Evolutionary conservation across 2,797 vertebrate genomes (phyloP), one percentile per base, ranked within the genome.

Genomic region (Erpetoichthys calabaricus): DNA sequence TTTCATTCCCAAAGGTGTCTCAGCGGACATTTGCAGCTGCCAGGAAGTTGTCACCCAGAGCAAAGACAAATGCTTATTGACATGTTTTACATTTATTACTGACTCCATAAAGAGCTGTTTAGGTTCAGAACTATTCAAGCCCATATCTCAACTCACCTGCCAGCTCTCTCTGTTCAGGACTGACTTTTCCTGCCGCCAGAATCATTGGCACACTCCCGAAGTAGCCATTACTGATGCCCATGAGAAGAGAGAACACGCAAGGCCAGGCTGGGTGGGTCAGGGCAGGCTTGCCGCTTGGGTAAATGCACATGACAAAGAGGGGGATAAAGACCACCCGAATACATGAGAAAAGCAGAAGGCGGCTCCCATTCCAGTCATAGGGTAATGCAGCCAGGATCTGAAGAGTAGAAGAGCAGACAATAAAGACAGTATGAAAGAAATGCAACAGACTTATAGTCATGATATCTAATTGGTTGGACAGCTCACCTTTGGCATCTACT

Each of bases 161-260:
- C 65, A 98, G 71, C 73, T 98, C 94, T 60, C 93, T 82, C 80
- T 97, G 94, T 65, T 91, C 89, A 0, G 91, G 91, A 9, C 86
- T 85, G 64, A 98, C 92, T 78, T 90, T 92, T 9, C 94, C 89
- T 0, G 93, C 91, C 0, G 96, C 96, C 72, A 92, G 87, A 68
- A 99, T 99, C 96, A 99, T 99, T 53, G 96, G 96, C 53, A 98
- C 92, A 0, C 94, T 98, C 65, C 96, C 94, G 0, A 98, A 97
- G 73, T 98, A 99, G 44, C 94, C 94, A 0, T 95, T 98, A 75
- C 88, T 94, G 69, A 98, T 89, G 46, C 96, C 96, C 94, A 99
- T 94, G 59, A 98, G 88, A 43, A 98, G 87, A 2, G 94, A 99
- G 80, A 98, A 96, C 73, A 98, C 65, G 53, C 94, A 98, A 58